Conservation (phyloP, 2,113 vertebrate genomes). For the Apaloderma vittatum region DNA sequence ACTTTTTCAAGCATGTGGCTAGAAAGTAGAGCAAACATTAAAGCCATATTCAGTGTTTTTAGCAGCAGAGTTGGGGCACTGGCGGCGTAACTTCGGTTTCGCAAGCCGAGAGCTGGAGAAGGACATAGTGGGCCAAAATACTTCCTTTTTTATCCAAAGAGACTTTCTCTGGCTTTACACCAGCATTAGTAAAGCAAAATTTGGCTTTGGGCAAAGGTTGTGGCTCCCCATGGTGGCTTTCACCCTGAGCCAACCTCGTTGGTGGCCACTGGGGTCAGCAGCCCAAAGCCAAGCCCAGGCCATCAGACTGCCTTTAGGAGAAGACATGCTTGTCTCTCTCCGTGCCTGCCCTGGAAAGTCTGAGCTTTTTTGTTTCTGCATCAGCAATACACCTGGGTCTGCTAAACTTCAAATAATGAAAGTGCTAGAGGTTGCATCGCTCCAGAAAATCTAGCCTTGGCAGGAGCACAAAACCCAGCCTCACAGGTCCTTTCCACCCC, state of each 20-base stretch:
- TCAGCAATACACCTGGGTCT: background rate
- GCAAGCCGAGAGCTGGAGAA: background rate
- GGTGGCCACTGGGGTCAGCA: background rate
- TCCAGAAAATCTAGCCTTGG: background rate
- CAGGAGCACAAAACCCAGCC: background rate
- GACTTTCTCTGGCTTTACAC: background rate
- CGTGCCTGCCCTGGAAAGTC: background rate
- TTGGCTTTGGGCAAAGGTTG: background rate
- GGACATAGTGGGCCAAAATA: rapidly evolving
- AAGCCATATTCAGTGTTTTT: background rate
- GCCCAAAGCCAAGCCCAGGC: background rate
- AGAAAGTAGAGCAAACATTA: background rate
- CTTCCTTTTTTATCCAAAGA: background rate
- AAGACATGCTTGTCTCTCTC: background rate
- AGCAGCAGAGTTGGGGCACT: background rate
- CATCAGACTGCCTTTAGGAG: background rate
- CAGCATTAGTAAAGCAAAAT: background rate
- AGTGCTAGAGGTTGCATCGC: background rate
- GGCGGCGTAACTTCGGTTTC: background rate
- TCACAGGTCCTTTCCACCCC: background rate
- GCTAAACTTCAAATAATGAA: background rate
- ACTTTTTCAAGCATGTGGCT: background rate
- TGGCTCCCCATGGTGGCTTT: background rate
- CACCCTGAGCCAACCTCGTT: background rate
- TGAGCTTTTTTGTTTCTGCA: background rate